Evolutionary conservation across 1,140 invertebrate species (phyloP).

Genomic region (Drosophila novamexicana): DNA sequence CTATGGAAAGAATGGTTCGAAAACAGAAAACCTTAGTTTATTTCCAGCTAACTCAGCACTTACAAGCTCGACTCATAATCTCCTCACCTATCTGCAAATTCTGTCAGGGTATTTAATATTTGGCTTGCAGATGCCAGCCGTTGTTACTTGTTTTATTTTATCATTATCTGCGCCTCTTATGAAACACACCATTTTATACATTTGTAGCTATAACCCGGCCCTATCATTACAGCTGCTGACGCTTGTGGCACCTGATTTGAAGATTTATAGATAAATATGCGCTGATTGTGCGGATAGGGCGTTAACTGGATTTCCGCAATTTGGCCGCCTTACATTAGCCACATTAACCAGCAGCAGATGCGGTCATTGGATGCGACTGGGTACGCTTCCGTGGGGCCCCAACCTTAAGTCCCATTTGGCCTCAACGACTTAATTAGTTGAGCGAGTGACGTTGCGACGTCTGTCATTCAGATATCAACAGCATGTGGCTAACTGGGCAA

Average conservation of each 20-base stretch:
- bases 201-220: conserved; percentile 40
- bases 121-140: too few relatives aligned
- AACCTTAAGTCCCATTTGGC: conserved; percentile 25
- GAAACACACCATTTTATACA: conserved; percentile 67
- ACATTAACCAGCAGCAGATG: conserved; percentile 41
- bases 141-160: conserved; percentile 4
- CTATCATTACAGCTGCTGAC: conserved; percentile 69
- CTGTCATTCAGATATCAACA: conserved; percentile 26
- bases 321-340: conserved; percentile 32
- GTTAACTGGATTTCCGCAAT: conserved; percentile 71
- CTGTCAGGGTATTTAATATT: too few relatives aligned
- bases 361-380: conserved; percentile 47
- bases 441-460: conserved; percentile 42
- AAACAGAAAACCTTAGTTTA: too few relatives aligned
- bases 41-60: too few relatives aligned
- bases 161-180: conserved; percentile 47
- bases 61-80: too few relatives aligned
- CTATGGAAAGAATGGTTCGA: too few relatives aligned
- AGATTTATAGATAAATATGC: conserved; percentile 68
- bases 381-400: conserved; percentile 54
- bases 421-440: conserved; percentile 62
- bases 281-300: conserved; percentile 45
- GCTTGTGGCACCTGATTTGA: conserved; percentile 37
- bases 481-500: conserved; percentile 36
- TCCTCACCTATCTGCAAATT: too few relatives aligned